A percentile compares a stretch with the other conserved stretches of the same genome.
phyloP scores from a whole-genome alignment of 2,888 invertebrate species.

The Acronicta alni region DNA sequence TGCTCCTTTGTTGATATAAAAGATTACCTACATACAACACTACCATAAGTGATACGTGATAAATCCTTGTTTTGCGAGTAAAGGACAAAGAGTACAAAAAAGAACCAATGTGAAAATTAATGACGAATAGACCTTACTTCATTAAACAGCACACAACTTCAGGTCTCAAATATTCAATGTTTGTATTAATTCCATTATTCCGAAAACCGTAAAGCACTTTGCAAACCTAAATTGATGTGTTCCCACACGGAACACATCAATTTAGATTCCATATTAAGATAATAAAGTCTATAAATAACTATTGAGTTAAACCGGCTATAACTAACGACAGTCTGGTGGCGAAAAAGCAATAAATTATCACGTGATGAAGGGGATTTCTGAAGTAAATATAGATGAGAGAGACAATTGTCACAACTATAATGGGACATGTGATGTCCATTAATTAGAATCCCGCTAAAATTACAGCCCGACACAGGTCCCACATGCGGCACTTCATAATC shows the following conservation, averaged over 20 bases:
- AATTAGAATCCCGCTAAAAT: slow-evolving; percentile 75
- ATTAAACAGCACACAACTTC: slow-evolving; percentile 7
- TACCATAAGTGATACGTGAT: slow-evolving; percentile 5
- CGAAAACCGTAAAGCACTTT: slow-evolving; percentile 9
- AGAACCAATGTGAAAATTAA: slow-evolving; percentile 14
- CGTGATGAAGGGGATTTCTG: slow-evolving; percentile 44
- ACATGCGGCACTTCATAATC: slow-evolving; percentile 69
- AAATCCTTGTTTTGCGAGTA: slow-evolving; percentile 32
- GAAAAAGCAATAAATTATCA: slow-evolving; percentile 43
- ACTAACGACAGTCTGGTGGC: slow-evolving; percentile 16
- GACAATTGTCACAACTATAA: slow-evolving; percentile 56
- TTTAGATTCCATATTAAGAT: slow-evolving; percentile 46
- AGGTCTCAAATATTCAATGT: background rate
- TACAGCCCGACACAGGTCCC: slow-evolving; percentile 68
- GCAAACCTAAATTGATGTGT: slow-evolving; percentile 18
- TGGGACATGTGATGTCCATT: slow-evolving; percentile 66
- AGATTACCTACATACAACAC: background rate
- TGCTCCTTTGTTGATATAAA: slow-evolving; percentile 27
- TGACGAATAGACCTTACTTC: background rate
- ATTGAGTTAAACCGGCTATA: slow-evolving; percentile 16
- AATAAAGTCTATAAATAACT: slow-evolving; percentile 40
- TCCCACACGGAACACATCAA: slow-evolving; percentile 25
- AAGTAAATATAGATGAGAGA: slow-evolving; percentile 42
- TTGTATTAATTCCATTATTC: slow-evolving; percentile 9
- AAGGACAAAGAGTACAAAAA: slow-evolving; percentile 13